phyloP scores from a whole-genome alignment of 2,113 vertebrate species.

The Indicator maculatus region DNA sequence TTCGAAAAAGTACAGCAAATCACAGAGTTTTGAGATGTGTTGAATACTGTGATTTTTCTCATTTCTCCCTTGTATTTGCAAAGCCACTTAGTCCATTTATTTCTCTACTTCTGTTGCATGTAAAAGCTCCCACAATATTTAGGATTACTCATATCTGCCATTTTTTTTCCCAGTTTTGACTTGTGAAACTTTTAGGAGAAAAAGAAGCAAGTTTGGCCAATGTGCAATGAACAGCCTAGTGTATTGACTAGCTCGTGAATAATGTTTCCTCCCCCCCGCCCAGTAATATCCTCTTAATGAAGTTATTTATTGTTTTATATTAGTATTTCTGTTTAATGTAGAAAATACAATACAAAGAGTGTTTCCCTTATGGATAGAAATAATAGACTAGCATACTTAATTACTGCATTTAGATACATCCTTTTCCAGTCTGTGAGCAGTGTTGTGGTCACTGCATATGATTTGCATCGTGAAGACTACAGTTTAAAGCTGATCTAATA shows the following conservation, averaged over 20 bases:
- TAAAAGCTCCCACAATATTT: accelerated
- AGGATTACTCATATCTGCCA: background rate
- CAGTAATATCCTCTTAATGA: background rate
- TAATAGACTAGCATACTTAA: background rate
- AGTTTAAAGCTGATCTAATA: background rate
- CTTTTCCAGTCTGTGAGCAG: background rate
- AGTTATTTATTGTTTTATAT: background rate
- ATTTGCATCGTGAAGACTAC: background rate
- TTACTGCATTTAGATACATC: background rate
- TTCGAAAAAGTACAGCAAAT: background rate
- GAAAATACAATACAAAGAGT: background rate
- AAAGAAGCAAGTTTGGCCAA: background rate
- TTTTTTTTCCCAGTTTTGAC: background rate
- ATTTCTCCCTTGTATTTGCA: background rate
- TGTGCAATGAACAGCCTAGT: background rate
- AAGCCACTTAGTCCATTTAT: background rate
- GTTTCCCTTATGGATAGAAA: background rate
- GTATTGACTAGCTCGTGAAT: background rate
- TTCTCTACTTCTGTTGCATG: background rate
- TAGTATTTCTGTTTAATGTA: background rate
- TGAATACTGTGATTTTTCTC: background rate
- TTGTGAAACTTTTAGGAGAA: background rate
- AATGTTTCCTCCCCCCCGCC: background rate
- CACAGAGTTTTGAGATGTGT: background rate
- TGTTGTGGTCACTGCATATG: background rate